Percentiles rank a stretch among this genome's conserved stretches.
Conservation (phyloP, 1,140 invertebrate genomes). For the Coelopa frigida region DNA sequence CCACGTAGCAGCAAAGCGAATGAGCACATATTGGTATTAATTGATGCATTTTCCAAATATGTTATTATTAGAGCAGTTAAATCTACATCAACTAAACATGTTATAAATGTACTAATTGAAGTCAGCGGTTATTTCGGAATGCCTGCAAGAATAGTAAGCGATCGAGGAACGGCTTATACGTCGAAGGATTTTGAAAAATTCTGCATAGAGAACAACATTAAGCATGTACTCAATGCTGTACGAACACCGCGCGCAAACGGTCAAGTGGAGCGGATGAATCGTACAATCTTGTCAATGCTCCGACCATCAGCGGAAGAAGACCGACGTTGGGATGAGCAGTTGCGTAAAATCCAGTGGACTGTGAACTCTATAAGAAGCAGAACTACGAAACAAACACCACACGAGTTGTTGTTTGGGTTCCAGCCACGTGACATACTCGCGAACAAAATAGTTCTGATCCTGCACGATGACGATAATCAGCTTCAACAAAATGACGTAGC, state of each 20-base stretch:
- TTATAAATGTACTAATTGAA: neutral
- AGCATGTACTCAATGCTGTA: neutral
- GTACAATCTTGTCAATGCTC: no score
- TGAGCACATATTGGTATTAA: no score
- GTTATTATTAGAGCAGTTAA: neutral
- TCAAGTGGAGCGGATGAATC: neutral
- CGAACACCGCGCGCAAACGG: slow-evolving; percentile 1
- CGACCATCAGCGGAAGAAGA: neutral
- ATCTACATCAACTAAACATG: neutral
- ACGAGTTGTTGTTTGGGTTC: slow-evolving; percentile 1
- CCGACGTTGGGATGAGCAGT: neutral
- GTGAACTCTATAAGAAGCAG: neutral
- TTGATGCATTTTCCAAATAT: no score
- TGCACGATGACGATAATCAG: neutral
- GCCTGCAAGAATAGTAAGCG: neutral
- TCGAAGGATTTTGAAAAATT: slow-evolving; percentile 6
- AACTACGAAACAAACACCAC: neutral
- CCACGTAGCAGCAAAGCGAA: no score
- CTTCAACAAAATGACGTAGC: neutral
- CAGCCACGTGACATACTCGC: neutral
- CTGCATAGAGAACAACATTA: slow-evolving; percentile 1
- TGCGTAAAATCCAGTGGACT: neutral
- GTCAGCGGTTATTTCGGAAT: neutral
- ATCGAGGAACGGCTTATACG: slow-evolving; percentile 3
- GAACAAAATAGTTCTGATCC: neutral